Percentiles rank a stretch among this genome's conserved stretches.
Conservation (phyloP, 1,140 invertebrate species). For the Luehdorfia chinensis region DNA sequence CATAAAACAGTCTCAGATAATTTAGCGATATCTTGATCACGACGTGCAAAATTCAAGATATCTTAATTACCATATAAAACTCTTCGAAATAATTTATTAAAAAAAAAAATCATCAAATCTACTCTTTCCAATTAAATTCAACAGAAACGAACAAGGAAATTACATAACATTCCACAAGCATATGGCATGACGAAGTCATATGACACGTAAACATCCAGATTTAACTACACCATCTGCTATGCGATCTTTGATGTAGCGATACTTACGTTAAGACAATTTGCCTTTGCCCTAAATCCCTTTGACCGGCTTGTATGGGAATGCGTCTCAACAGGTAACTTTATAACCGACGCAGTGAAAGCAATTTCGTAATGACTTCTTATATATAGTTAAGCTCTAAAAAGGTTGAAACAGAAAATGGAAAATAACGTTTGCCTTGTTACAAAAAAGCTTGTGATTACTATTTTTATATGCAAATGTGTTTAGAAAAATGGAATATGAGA, state of each 20-base stretch:
- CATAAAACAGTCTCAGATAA: too few species aligned
- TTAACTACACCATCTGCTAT: not conserved
- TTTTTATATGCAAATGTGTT: slow-evolving; percentile 19
- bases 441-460: not conserved
- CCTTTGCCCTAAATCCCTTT: slow-evolving; percentile 43
- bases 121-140: too few species aligned
- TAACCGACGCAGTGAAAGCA: slow-evolving; percentile 52
- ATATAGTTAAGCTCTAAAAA: slow-evolving; percentile 33
- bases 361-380: slow-evolving; percentile 43
- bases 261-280: slow-evolving; percentile 48
- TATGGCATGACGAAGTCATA: not conserved
- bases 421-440: not conserved
- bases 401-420: slow-evolving; percentile 26
- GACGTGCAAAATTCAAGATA: too few species aligned
- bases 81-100: too few species aligned
- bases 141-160: not conserved
- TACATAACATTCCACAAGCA: not conserved
- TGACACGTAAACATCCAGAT: slow-evolving; percentile 17
- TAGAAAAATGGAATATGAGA: not conserved
- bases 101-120: too few species aligned
- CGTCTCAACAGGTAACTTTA: slow-evolving; percentile 53
- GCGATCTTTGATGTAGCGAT: slow-evolving; percentile 39
- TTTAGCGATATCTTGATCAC: too few species aligned
- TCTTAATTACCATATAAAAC: too few species aligned
- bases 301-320: slow-evolving; percentile 28